phyloP scores from a whole-genome alignment of 1,140 invertebrate genomes.

The Charaxes varanes region DNA sequence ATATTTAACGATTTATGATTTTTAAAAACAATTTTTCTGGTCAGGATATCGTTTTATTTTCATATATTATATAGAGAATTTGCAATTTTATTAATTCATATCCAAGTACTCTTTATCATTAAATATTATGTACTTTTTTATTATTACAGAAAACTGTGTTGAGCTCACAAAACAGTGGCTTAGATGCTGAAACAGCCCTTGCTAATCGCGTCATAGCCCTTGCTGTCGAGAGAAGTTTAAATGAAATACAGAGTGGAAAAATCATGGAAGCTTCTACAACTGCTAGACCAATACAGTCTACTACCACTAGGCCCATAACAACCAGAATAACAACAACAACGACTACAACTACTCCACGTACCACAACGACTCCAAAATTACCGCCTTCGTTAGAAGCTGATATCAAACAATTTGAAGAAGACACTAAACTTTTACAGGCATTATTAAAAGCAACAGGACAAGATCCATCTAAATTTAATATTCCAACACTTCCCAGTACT shows the following conservation, averaged over 20 bases:
- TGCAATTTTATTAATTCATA: no score
- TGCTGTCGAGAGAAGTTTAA: conserved; percentile 68
- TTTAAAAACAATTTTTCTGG: no score
- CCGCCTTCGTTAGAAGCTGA: conserved; percentile 67
- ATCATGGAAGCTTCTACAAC: conserved; percentile 30
- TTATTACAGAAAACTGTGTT: conserved; percentile 57
- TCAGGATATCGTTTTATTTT: not conserved
- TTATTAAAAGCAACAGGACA: conserved; percentile 67
- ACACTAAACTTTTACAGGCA: conserved; percentile 66
- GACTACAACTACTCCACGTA: conserved; percentile 29
- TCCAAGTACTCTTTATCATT: no score
- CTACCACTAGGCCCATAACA: conserved; percentile 35
- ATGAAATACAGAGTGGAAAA: conserved; percentile 53
- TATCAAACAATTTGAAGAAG: conserved; percentile 67
- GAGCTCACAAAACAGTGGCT: conserved; percentile 40
- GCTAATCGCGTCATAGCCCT: conserved; percentile 71
- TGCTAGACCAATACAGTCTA: conserved; percentile 25
- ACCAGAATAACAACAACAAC: conserved; percentile 29
- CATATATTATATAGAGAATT: not conserved
- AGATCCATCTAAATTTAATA: conserved; percentile 65
- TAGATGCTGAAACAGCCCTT: conserved; percentile 60
- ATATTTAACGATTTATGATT: no score
- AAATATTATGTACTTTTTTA: conserved; percentile 5
- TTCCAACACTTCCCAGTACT: conserved; percentile 51
- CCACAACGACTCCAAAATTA: conserved; percentile 33